Conservation (phyloP, 1,140 invertebrate genomes). For the Plutomurus gul region DNA sequence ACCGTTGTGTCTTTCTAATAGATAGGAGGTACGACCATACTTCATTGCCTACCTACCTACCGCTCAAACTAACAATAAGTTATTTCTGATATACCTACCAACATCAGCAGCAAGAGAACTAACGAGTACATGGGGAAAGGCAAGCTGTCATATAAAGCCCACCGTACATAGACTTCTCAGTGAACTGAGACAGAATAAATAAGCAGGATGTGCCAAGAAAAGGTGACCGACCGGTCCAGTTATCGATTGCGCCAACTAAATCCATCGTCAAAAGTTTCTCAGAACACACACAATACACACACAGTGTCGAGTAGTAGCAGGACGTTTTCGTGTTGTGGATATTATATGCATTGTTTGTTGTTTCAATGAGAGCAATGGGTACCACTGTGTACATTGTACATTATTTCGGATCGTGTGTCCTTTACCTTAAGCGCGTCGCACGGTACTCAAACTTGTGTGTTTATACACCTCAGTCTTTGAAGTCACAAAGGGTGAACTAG, state of each 20-base stretch:
- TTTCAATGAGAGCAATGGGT: background rate
- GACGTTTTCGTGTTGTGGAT: background rate
- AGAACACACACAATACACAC: too few species aligned
- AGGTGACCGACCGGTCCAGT: conserved; percentile 20
- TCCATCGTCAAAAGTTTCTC: background rate
- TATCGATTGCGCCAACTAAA: background rate
- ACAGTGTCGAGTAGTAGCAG: too few species aligned
- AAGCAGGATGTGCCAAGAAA: background rate
- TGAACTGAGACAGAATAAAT: background rate
- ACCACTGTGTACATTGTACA: background rate
- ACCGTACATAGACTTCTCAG: background rate
- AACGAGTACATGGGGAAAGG: background rate
- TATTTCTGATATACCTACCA: background rate
- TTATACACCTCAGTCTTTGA: too few species aligned
- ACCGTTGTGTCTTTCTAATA: too few species aligned
- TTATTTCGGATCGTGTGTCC: too few species aligned
- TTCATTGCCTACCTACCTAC: too few species aligned
- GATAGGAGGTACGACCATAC: too few species aligned
- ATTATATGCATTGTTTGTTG: background rate
- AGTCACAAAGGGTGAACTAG: too few species aligned
- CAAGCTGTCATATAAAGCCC: background rate
- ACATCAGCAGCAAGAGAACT: background rate
- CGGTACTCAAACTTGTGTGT: too few species aligned
- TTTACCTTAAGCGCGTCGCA: background rate
- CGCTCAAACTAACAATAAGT: too few species aligned